Base-by-base conservation (phyloP, 92 coral and sea anemone genomes). In the Porites divaricata region DNA sequence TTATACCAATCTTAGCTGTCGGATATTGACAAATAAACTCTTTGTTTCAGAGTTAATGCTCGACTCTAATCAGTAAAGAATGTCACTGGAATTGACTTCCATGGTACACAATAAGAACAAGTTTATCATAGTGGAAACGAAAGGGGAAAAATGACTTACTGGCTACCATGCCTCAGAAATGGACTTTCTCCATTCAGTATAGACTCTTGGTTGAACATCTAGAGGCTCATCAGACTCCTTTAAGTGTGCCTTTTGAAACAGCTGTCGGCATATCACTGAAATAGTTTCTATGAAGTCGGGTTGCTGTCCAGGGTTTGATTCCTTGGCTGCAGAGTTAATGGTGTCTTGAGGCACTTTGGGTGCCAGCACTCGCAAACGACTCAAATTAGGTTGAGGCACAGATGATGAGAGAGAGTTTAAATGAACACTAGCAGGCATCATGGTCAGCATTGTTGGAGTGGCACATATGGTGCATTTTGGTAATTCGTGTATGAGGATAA, bases 251-350 rank as follows among this genome's bases (percentile, higher is more conserved):
- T 45, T 72, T 45, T 16, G 23, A 20, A 3, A 72, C 59, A 72
- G 57, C 59, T 72, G 76, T 8, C 2, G 13, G 8, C 24, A 10
- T 17, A 49, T 72, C 57, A 15, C 14, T 72, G 19, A 10, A 6
- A 72, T 14, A 17, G 59, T 72, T 17, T 72, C 76, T 2, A 72
- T 72, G 14, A 72, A 72, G 59, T 72, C 28, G 24, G 59, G 76
- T 16, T 13, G 71, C 28, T 25, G 76, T 49, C 12, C 59, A 8
- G 11, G 15, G 25, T 8, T 72, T 48, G 59, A 25, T 9, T 6
- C 76, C 35, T 20, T 17, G 26, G 15, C 12, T 72, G n/a, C 12
- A n/a, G 58, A 49, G 57, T 2, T 14, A 6, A 13, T 66, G 71
- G 13, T 25, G 61, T 17, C 59, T 19, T 26, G 35, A 26, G 35